phyloP scores from a whole-genome alignment of 2,888 invertebrate genomes.

The Magallana nippona region DNA sequence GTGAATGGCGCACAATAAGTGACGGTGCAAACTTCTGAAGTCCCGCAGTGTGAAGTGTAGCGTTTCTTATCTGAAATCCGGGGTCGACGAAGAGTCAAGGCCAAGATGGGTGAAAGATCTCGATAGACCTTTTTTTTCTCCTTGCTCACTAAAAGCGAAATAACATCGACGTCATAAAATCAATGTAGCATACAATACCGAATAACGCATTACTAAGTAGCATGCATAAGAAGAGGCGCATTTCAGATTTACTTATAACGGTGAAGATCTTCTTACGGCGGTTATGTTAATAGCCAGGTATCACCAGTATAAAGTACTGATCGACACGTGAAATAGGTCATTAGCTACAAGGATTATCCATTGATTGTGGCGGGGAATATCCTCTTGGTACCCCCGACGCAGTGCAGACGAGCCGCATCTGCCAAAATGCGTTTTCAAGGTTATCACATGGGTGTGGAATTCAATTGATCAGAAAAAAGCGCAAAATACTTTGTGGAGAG shows the following conservation, averaged over 20 bases:
- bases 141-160: background rate
- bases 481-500: background rate
- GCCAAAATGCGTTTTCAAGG: background rate
- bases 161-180: constrained; percentile 29
- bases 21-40: background rate
- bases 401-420: background rate
- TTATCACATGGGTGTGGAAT: background rate
- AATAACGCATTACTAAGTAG: constrained; percentile 19
- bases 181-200: constrained; percentile 13
- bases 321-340: constrained; percentile 21
- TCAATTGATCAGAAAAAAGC: background rate
- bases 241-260: constrained; percentile 1
- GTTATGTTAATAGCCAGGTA: constrained; percentile 17
- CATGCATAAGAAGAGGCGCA: background rate
- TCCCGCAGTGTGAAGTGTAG: background rate
- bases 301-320: constrained; percentile 21
- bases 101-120: constrained; percentile 31
- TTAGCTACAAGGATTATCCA: constrained; percentile 10
- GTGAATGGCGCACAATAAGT: background rate
- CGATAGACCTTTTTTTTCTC: background rate
- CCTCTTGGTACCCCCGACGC: constrained; percentile 2
- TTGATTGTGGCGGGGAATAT: background rate
- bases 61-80: constrained; percentile 28
- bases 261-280: background rate
- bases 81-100: constrained; percentile 23